phyloP scores from a whole-genome alignment of 2,888 invertebrate genomes.

The Synergus gifuensis region DNA sequence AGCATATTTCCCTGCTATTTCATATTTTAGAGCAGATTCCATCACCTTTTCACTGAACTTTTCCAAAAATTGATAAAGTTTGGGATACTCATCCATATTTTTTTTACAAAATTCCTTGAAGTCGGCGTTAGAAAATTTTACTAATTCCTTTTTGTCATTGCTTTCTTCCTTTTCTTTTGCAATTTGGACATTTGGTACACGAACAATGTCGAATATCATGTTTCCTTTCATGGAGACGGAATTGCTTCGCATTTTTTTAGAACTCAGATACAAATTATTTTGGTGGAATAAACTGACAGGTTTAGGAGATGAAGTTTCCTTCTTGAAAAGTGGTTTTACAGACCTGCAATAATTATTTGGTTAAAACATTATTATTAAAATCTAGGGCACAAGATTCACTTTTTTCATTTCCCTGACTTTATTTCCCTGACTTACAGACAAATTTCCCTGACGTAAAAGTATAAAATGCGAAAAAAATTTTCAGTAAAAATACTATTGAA shows the following conservation, averaged over 20 bases:
- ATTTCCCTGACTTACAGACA: too few relatives aligned
- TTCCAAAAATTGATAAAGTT: constrained; percentile 27
- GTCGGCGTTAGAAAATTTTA: background rate
- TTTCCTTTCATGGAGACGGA: background rate
- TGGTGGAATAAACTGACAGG: background rate
- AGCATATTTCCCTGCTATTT: background rate
- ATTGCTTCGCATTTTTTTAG: background rate
- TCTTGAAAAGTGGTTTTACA: background rate
- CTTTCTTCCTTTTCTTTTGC: background rate
- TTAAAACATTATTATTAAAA: background rate
- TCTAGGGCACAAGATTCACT: too few relatives aligned
- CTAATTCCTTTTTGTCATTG: background rate
- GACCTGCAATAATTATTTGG: background rate
- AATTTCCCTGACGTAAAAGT: too few relatives aligned
- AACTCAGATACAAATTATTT: background rate
- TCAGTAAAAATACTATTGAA: too few relatives aligned
- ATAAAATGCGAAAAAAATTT: too few relatives aligned
- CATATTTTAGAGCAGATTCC: background rate
- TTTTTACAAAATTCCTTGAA: background rate
- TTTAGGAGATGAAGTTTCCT: background rate
- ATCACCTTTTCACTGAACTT: constrained; percentile 14
- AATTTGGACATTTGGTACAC: background rate
- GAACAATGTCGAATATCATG: background rate
- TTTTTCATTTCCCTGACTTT: too few relatives aligned
- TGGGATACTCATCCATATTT: background rate